Evolutionary conservation across 2,113 vertebrate genomes (phyloP).

Genomic region (Grantiella picta): DNA sequence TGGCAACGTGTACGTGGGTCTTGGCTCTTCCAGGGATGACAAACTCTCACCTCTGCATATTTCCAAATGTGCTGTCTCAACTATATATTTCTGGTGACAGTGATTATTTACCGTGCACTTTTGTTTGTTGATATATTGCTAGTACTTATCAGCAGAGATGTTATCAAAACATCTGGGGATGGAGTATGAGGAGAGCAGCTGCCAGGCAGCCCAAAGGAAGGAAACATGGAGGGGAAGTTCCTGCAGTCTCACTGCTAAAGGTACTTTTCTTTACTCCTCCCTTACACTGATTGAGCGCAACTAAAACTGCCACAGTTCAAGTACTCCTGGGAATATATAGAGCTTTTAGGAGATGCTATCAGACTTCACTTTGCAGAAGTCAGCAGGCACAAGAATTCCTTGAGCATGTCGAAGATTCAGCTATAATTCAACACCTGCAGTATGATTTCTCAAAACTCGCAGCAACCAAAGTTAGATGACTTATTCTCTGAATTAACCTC

Average conservation of each 20-base stretch:
- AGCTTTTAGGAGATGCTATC: background rate
- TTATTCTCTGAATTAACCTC: background rate
- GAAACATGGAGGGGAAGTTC: background rate
- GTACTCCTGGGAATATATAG: background rate
- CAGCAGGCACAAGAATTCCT: background rate
- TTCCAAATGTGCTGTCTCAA: background rate
- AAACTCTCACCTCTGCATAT: background rate
- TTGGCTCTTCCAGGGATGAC: background rate
- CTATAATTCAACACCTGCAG: background rate
- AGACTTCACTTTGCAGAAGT: background rate
- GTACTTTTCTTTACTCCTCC: background rate
- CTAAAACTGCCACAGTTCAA: background rate
- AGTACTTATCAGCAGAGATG: conserved; percentile 12
- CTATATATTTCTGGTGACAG: conserved; percentile 34
- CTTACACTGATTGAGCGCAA: background rate
- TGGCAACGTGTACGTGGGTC: background rate
- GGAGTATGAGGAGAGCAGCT: background rate
- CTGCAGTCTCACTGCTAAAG: background rate
- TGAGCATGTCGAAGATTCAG: background rate
- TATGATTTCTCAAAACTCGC: background rate
- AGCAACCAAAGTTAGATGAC: background rate
- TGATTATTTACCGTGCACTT: conserved; percentile 59
- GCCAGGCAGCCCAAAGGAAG: background rate
- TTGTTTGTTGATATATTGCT: conserved; percentile 26
- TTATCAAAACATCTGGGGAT: conserved; percentile 43